Evolutionary conservation across 92 coral and sea anemone species (phyloP).

Genomic region (Galaxea fascicularis): DNA sequence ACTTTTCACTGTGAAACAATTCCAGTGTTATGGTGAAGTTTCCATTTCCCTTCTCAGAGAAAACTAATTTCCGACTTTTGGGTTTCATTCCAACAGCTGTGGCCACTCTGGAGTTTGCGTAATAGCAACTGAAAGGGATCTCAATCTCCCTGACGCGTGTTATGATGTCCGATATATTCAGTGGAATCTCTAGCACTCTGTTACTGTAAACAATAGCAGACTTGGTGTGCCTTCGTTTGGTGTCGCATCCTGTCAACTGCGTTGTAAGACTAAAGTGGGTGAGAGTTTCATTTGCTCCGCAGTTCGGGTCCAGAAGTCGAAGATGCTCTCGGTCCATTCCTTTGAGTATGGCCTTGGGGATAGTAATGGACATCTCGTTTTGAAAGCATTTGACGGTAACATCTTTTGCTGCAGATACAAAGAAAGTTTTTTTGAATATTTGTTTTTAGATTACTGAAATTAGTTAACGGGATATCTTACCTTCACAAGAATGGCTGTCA

Average conservation of each 20-base stretch:
- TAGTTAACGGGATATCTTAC: not conserved
- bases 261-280: conserved; percentile 76
- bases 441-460: too few relatives aligned
- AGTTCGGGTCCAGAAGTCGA: conserved; percentile 65
- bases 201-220: conserved; percentile 74
- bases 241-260: conserved; percentile 72
- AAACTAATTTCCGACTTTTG: conserved; percentile 69
- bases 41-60: conserved; percentile 78
- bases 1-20: conserved; percentile 45
- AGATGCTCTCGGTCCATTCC: conserved; percentile 74
- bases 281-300: conserved; percentile 74
- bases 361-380: conserved; percentile 75
- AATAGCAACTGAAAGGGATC: conserved; percentile 89
- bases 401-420: conserved; percentile 56
- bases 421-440: not conserved
- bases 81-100: conserved; percentile 81
- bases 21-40: conserved; percentile 69
- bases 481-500: conserved; percentile 16
- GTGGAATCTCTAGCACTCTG: conserved; percentile 72
- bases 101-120: conserved; percentile 69
- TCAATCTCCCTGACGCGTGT: conserved; percentile 76
- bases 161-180: conserved; percentile 52
- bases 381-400: conserved; percentile 64
- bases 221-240: conserved; percentile 63
- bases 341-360: conserved; percentile 78